Evolutionary conservation across 2,113 vertebrate genomes (phyloP).

Genomic region (Phyllostomus discolor): DNA sequence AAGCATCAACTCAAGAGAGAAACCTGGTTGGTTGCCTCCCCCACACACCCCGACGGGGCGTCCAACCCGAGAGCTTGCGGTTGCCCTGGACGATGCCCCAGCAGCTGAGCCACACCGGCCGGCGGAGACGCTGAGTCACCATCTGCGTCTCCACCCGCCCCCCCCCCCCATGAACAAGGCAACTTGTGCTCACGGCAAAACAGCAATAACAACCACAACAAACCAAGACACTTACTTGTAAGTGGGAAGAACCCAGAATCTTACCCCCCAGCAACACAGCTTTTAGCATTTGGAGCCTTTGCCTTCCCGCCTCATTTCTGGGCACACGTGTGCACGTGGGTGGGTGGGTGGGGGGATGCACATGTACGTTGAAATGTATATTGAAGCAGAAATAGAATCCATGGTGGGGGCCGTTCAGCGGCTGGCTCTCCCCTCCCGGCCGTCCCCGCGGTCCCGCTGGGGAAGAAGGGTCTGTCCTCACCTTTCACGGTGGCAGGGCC

Average conservation of each 20-base stretch:
- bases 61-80: too few relatives aligned
- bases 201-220: neutral
- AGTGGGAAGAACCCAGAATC: conserved; percentile 24
- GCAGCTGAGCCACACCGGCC: too few relatives aligned
- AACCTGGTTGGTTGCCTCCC: too few relatives aligned
- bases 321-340: conserved; percentile 56
- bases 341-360: neutral
- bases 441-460: neutral
- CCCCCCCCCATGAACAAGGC: conserved; percentile 54
- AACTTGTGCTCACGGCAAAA: conserved; percentile 24
- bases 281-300: neutral
- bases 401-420: neutral
- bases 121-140: accelerated
- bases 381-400: conserved; percentile 57
- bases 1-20: too few relatives aligned
- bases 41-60: accelerated
- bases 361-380: conserved; percentile 47
- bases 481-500: accelerated
- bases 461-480: neutral
- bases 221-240: neutral
- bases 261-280: conserved; percentile 25
- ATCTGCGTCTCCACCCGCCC: neutral
- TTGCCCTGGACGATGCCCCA: too few relatives aligned
- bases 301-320: conserved; percentile 44
- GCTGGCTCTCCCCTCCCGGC: neutral